Conservation (phyloP, 2,888 invertebrate species). For the Xanthia icteritia region DNA sequence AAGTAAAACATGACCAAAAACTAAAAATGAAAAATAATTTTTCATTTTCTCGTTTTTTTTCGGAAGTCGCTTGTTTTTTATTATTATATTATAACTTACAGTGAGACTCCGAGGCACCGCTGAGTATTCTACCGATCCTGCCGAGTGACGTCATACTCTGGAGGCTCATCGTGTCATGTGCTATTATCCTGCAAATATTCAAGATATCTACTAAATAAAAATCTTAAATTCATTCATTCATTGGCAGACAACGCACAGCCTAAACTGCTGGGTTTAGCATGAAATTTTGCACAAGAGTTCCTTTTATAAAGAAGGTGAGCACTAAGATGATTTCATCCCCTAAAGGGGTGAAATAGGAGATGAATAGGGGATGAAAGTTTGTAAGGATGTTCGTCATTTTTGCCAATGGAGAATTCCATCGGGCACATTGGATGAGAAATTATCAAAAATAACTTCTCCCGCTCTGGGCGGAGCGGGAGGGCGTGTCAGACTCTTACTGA, state of each 20-base stretch:
- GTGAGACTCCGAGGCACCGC: slow-evolving; percentile 92
- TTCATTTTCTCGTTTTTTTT: background rate
- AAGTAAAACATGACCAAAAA: too few relatives aligned
- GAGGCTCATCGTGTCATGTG: slow-evolving; percentile 96
- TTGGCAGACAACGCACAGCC: background rate
- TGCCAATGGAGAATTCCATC: too few relatives aligned
- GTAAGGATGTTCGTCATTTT: too few relatives aligned
- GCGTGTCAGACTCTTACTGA: too few relatives aligned
- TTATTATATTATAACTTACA: slow-evolving; percentile 78
- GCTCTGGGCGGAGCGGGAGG: too few relatives aligned
- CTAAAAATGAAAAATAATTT: too few relatives aligned
- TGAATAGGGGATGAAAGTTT: too few relatives aligned
- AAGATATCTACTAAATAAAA: slow-evolving; percentile 17
- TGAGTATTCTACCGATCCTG: slow-evolving; percentile 94
- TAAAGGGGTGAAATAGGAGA: too few relatives aligned
- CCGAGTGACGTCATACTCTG: slow-evolving; percentile 97
- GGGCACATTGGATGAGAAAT: too few relatives aligned
- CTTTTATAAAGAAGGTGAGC: too few relatives aligned
- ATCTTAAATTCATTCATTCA: background rate
- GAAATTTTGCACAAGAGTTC: background rate
- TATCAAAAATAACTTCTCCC: too few relatives aligned
- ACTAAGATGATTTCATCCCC: too few relatives aligned
- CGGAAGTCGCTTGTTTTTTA: background rate
- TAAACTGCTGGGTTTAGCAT: background rate
- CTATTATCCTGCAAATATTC: slow-evolving; percentile 92